Evolutionary conservation across 1,140 invertebrate genomes (phyloP).

Genomic region (Littorina saxatilis): DNA sequence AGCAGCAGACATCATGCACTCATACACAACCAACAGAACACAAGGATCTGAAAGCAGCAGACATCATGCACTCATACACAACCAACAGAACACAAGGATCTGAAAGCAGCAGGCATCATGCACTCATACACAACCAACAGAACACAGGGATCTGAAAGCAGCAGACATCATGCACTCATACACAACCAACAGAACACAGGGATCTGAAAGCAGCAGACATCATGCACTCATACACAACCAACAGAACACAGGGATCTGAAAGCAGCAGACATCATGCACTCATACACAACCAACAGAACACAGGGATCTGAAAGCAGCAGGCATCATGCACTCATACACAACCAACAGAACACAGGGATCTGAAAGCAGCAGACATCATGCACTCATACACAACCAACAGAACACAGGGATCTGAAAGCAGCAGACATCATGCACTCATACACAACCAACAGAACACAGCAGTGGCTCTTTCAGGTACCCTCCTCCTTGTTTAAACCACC

Average conservation of each 20-base stretch:
- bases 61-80: constrained; percentile 4
- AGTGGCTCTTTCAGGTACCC: too few species aligned
- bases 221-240: neutral
- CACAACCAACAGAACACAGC: neutral
- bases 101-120: constrained; percentile 1
- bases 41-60: constrained; percentile 28
- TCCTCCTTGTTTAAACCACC: neutral
- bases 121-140: constrained; percentile 14
- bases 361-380: neutral
- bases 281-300: neutral
- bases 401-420: neutral
- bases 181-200: too few species aligned
- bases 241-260: too few species aligned
- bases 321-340: neutral
- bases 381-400: neutral
- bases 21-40: constrained; percentile 25
- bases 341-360: neutral
- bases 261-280: neutral
- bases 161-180: neutral
- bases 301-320: too few species aligned
- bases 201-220: neutral
- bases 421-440: too few species aligned
- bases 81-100: constrained; percentile 27
- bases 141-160: too few species aligned
- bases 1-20: neutral